phyloP scores from a whole-genome alignment of 92 coral and sea anemone species.

The Paramuricea clavata region DNA sequence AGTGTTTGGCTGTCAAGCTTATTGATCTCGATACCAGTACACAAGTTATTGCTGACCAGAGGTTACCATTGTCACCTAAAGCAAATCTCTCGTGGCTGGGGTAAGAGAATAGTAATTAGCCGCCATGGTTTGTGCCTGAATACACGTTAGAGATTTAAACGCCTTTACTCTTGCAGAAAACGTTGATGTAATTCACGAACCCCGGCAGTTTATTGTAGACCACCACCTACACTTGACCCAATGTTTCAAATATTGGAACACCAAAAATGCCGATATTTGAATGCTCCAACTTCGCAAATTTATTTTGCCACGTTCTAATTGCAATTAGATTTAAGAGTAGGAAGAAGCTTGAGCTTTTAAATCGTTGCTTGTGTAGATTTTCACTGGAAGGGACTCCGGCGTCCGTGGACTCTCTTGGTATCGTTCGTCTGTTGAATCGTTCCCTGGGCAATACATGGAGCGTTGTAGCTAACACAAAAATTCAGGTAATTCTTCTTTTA shows the following conservation, averaged over 20 bases:
- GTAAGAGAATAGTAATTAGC: slow-evolving; percentile 58
- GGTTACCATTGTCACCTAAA: slow-evolving; percentile 84
- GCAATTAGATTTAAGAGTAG: too few species aligned
- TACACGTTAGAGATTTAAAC: too few species aligned
- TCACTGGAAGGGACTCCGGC: slow-evolving; percentile 94
- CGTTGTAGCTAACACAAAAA: slow-evolving; percentile 81
- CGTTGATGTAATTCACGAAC: too few species aligned
- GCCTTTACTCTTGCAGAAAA: too few species aligned
- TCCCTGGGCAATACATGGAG: slow-evolving; percentile 88
- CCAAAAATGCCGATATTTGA: too few species aligned
- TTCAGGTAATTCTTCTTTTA: slow-evolving; percentile 69
- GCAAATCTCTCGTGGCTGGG: slow-evolving; percentile 92
- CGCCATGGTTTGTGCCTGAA: neutral
- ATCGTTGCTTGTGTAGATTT: slow-evolving; percentile 66
- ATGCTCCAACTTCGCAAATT: too few species aligned
- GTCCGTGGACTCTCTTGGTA: slow-evolving; percentile 84
- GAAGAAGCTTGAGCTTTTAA: neutral
- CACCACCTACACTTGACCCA: too few species aligned
- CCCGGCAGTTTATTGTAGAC: too few species aligned
- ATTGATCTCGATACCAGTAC: slow-evolving; percentile 73
- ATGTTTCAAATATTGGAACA: too few species aligned
- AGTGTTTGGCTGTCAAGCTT: slow-evolving; percentile 81
- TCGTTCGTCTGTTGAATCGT: slow-evolving; percentile 80
- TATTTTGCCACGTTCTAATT: neutral
- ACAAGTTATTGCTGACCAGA: slow-evolving; percentile 77